These are phyloP conservation scores for Aethes cnicana DNA, from an alignment of 2,888 invertebrate genomes.

Conservation along the genomic window DNA sequence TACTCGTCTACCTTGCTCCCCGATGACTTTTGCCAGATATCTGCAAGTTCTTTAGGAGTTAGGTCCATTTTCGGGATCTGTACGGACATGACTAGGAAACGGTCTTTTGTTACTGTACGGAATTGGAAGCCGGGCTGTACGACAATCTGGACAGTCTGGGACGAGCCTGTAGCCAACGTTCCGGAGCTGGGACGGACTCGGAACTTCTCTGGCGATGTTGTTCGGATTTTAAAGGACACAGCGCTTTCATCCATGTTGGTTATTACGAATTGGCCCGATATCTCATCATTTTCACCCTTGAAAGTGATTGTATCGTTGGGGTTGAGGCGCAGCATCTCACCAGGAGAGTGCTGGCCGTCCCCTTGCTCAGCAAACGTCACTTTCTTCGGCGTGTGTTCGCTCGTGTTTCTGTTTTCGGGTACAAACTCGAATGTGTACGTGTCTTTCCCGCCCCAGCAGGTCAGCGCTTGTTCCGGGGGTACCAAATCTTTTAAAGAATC, in stretches of 20 bases:
- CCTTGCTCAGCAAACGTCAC: conserved; percentile 67
- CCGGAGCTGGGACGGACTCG: conserved; percentile 95
- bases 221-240: conserved; percentile 89
- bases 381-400: conserved; percentile 75
- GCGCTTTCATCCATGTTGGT: conserved; percentile 85
- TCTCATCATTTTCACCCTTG: conserved; percentile 85
- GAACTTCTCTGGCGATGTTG: conserved; percentile 97
- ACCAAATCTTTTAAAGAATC: conserved; percentile 89
- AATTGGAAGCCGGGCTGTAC: conserved; percentile 88
- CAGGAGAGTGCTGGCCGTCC: conserved; percentile 63
- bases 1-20: conserved; percentile 86
- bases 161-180: conserved; percentile 84
- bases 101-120: conserved; percentile 88
- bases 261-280: conserved; percentile 85
- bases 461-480: conserved; percentile 87
- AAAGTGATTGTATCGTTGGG: conserved; percentile 89
- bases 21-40: conserved; percentile 87
- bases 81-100: conserved; percentile 94
- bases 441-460: conserved; percentile 91
- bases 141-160: conserved; percentile 86
- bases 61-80: conserved; percentile 83
- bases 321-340: conserved; percentile 83
- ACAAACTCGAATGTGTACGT: conserved; percentile 88
- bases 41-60: conserved; percentile 84
- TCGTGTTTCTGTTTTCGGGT: conserved; percentile 77